These are phyloP conservation scores for Pharmacophagus antenor DNA, from an alignment of 2,888 invertebrate genomes.

Conservation along the genomic window DNA sequence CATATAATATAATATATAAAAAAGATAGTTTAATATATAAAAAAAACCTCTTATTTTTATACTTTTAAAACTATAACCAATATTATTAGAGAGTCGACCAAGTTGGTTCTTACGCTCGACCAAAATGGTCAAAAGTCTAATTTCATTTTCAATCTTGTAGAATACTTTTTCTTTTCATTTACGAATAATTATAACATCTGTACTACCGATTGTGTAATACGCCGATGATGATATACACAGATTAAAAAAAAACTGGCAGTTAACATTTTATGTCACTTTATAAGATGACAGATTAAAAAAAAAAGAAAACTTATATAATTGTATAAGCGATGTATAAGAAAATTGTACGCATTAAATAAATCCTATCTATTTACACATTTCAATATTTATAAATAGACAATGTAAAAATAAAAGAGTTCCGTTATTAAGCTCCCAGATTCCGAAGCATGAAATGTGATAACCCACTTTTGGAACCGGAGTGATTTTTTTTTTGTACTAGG, in stretches of 20 bases:
- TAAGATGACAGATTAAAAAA: conserved; percentile 21
- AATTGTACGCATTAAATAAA: conserved; percentile 42
- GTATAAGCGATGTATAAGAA: conserved; percentile 31
- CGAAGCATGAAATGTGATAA: conserved; percentile 37
- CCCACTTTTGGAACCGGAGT: conserved; percentile 49
- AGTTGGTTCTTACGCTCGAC: conserved; percentile 44
- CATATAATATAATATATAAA: conserved; percentile 42
- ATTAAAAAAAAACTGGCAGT: conserved; percentile 38
- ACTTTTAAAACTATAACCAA: conserved; percentile 50
- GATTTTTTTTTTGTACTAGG: conserved; percentile 39
- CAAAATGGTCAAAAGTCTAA: conserved; percentile 75
- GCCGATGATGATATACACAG: conserved; percentile 16
- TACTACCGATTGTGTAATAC: conserved; percentile 2
- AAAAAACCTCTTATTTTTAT: conserved; percentile 40
- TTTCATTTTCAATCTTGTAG: conserved; percentile 42
- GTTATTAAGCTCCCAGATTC: conserved; percentile 29
- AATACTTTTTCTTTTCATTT: conserved; percentile 39
- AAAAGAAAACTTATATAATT: conserved; percentile 9
- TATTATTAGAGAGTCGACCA: conserved; percentile 73
- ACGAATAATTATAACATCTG: conserved; percentile 15
- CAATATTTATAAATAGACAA: conserved; percentile 40
- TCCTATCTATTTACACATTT: conserved; percentile 56
- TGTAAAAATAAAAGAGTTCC: conserved; percentile 30
- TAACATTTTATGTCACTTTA: conserved; percentile 27
- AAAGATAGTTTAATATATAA: conserved; percentile 36